phyloP scores from a whole-genome alignment of 2,888 invertebrate genomes.

The Parelbella ahira region DNA sequence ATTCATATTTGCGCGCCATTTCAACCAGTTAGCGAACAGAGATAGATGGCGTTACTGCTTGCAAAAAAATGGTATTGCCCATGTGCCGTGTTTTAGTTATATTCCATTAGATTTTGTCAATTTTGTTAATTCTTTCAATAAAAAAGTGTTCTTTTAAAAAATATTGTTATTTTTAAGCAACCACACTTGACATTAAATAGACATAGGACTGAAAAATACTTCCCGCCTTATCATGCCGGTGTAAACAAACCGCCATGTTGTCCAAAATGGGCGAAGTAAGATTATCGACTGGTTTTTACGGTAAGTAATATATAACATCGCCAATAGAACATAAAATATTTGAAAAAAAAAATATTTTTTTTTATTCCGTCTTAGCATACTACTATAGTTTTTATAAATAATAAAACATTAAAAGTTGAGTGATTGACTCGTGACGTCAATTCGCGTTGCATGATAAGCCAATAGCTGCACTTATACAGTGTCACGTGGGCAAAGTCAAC shows the following conservation, averaged over 20 bases:
- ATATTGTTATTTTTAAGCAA: conserved; percentile 22
- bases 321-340: too few species aligned
- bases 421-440: conserved; percentile 51
- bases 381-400: background rate
- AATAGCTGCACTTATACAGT: conserved; percentile 53
- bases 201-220: conserved; percentile 43
- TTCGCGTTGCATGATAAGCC: conserved; percentile 43
- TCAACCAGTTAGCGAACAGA: conserved; percentile 26
- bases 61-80: conserved; percentile 60
- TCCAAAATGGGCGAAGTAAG: conserved; percentile 53
- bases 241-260: conserved; percentile 82
- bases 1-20: conserved; percentile 42
- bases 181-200: conserved; percentile 14
- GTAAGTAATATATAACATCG: conserved; percentile 47
- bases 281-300: too few species aligned
- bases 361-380: background rate
- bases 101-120: conserved; percentile 35
- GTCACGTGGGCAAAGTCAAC: conserved; percentile 76
- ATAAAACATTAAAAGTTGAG: conserved; percentile 33
- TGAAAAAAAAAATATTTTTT: conserved; percentile 10
- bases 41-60: conserved; percentile 52
- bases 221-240: conserved; percentile 79
- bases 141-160: conserved; percentile 41
- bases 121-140: conserved; percentile 51
- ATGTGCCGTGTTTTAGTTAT: conserved; percentile 52